phyloP scores from a whole-genome alignment of 2,888 invertebrate species.

The Drosophila maculinotata region DNA sequence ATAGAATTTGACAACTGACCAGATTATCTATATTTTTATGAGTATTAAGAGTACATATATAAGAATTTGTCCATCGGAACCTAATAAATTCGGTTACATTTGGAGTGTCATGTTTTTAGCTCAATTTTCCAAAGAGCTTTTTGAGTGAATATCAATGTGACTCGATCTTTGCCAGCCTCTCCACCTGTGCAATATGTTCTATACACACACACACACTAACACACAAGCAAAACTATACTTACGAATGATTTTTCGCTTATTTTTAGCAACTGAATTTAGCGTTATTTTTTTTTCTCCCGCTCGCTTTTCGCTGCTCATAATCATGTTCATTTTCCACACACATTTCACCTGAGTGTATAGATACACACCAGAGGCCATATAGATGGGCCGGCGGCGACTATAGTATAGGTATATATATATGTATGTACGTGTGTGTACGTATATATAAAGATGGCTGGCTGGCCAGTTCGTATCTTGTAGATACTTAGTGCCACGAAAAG shows the following conservation, averaged over 20 bases:
- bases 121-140: constrained; percentile 70
- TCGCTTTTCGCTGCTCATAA: constrained; percentile 52
- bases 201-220: constrained; percentile 27
- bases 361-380: constrained; percentile 48
- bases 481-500: constrained; percentile 56
- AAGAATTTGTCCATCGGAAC: neutral
- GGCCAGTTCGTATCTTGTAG: constrained; percentile 69
- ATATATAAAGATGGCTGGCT: constrained; percentile 30
- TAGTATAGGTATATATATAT: constrained; percentile 13
- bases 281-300: constrained; percentile 54
- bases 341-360: constrained; percentile 82
- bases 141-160: constrained; percentile 47
- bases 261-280: constrained; percentile 77
- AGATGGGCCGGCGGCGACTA: constrained; percentile 36
- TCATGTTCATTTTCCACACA: constrained; percentile 82
- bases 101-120: constrained; percentile 35
- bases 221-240: constrained; percentile 44
- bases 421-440: constrained; percentile 16
- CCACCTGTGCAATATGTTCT: constrained; percentile 63
- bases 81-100: constrained; percentile 10
- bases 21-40: constrained; percentile 23
- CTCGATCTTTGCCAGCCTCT: constrained; percentile 39
- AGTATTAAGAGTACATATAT: too few species aligned
- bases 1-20: constrained; percentile 36
- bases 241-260: constrained; percentile 77